Base-by-base conservation (phyloP, 2,113 vertebrate species). In the Corydoras maculifer region DNA sequence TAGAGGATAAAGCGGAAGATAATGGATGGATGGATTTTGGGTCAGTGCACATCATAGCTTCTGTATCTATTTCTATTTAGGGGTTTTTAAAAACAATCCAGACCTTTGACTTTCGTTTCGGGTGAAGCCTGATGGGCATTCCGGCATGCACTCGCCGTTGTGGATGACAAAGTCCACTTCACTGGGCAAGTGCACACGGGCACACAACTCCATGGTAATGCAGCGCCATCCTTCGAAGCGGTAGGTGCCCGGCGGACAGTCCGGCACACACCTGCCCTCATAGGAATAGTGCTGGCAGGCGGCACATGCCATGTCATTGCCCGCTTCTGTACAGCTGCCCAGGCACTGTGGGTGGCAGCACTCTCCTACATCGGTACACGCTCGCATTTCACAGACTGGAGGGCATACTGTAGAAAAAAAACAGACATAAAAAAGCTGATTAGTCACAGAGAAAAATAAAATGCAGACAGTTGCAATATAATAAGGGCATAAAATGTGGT, bases 171-270 rank as follows among this genome's bases (percentile, higher is more conserved):
- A 98, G 79, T 92, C 92, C 0, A 81, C 79, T 4, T 94, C 93
- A 0, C 78, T 88, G 12, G 83, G 82, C 58, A 93, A 86, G 0
- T 91, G 92, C 75, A 94, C 91, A 43, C 87, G 88, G 74, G 93
- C 88, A 29, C 96, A 99, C 67, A 91, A 83, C 53, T 98, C 94
- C 18, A 90, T 90, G 57, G 92, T 94, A 78, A 99, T 95, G 0
- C 97, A 98, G 82, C 94, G 94, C 96, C 96, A 98, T 83, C 95
- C 94, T 82, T 98, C 93, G 0, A 98, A 99, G 80, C 89, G 91
- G 89, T 94, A 99, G 5, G 95, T 98, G 86, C 84, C 91, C 0
- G 86, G 83, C 0, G 96, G 97, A 72, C 97, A 99, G 83, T 86
- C 86, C 10, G 88, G 84, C 77, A 98, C 88, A 9, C 97, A 99